Conservation (phyloP, 2,888 invertebrate species). For the Allophyes oxyacanthae region DNA sequence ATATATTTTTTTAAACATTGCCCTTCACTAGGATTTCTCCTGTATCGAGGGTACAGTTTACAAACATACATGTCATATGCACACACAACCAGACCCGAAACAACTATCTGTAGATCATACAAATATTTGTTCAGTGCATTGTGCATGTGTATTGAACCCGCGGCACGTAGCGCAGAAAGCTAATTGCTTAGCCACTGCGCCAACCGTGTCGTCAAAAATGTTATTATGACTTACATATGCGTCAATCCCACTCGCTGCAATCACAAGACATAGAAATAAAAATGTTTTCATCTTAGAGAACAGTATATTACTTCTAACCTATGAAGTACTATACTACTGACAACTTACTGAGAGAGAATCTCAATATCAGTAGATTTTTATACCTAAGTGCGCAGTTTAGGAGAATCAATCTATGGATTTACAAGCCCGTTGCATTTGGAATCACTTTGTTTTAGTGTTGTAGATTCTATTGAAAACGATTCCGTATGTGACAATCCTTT, state of each 20-base stretch:
- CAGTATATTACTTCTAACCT: neutral
- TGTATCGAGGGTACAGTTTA: too few species aligned
- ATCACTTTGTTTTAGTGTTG: conserved; percentile 6
- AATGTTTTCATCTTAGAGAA: conserved; percentile 21
- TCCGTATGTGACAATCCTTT: neutral
- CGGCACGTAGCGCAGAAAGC: too few species aligned
- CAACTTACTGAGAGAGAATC: neutral
- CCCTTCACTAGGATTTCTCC: too few species aligned
- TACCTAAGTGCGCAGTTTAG: conserved; percentile 1
- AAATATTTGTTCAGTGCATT: too few species aligned
- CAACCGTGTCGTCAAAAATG: too few species aligned
- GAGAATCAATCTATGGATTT: conserved; percentile 16
- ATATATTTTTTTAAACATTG: too few species aligned
- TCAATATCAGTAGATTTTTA: conserved; percentile 13
- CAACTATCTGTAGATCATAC: too few species aligned
- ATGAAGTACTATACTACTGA: neutral
- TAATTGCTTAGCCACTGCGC: too few species aligned
- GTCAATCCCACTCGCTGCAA: neutral
- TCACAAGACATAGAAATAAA: conserved; percentile 7
- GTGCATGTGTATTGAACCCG: too few species aligned
- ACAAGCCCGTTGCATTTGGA: conserved; percentile 5
- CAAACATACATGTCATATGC: too few species aligned
- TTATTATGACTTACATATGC: conserved; percentile 21
- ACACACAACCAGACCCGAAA: too few species aligned
- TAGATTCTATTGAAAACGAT: neutral